A percentile compares a stretch with the other conserved stretches of the same genome.
Conservation (phyloP, 2,888 invertebrate genomes). For the Diarsia dahlii region DNA sequence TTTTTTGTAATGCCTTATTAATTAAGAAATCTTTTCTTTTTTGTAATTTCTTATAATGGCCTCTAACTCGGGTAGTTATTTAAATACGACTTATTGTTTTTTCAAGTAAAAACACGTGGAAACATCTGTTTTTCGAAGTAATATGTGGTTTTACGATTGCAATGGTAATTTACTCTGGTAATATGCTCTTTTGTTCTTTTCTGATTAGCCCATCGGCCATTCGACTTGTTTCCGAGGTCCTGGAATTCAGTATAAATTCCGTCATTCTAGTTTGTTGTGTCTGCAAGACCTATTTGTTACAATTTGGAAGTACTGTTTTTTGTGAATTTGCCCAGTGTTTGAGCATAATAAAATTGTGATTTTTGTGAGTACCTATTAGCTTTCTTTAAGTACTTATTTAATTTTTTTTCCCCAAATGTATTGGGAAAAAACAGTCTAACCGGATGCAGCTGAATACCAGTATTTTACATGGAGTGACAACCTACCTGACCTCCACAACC, state of each 20-base stretch:
- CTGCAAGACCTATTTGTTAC: slow-evolving; percentile 9
- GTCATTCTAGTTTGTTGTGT: slow-evolving; percentile 33
- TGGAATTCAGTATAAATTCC: slow-evolving; percentile 47
- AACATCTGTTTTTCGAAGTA: slow-evolving; percentile 35
- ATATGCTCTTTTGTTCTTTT: slow-evolving; percentile 63
- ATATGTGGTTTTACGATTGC: slow-evolving; percentile 55
- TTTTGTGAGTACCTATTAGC: slow-evolving; percentile 55
- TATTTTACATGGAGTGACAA: too few relatives aligned
- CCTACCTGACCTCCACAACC: too few relatives aligned
- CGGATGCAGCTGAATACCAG: too few relatives aligned
- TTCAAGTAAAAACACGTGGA: slow-evolving; percentile 43
- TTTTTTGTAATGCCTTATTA: neutral
- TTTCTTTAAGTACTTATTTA: slow-evolving; percentile 31
- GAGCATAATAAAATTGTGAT: slow-evolving; percentile 49
- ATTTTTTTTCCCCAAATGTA: neutral
- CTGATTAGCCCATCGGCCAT: slow-evolving; percentile 57
- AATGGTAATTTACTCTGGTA: slow-evolving; percentile 65
- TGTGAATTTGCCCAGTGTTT: slow-evolving; percentile 11
- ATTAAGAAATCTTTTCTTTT: neutral
- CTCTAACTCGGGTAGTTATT: slow-evolving; percentile 48
- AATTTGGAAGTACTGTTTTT: slow-evolving; percentile 17
- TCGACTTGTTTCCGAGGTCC: slow-evolving; percentile 29
- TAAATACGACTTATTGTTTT: slow-evolving; percentile 14
- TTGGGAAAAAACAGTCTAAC: too few relatives aligned
- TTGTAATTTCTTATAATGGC: neutral